Base-by-base conservation (phyloP, 1,140 invertebrate species). In the Stenopsyche tienmushanensis region DNA sequence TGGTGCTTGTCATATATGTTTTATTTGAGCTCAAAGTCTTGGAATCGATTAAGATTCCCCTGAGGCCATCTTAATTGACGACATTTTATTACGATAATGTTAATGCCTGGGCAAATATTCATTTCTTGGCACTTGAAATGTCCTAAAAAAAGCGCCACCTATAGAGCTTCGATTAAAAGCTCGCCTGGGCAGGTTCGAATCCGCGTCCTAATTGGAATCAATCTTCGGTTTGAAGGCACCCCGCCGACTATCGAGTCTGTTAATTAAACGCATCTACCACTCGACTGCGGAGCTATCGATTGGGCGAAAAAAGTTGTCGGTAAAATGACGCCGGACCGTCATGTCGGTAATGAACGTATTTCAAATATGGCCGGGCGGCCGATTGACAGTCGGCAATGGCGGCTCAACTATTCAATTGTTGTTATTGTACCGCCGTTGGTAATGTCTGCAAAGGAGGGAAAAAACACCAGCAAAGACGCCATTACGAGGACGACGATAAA, bases 311-410 rank as follows among this genome's bases (percentile, higher is more conserved):
- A 60, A 60, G 29, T 60, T 18, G 57, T 47, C 42, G 39, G 42
- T 20, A n/a, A 60, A 60, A 60, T 47, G 57, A 60, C 57, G 42
- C 41, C 42, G 10, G 26, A 29, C 53, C 7, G 18, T 39, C 17
- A 57, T 57, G 34, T 55, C 53, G 41, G 55, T 59, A 60, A 60
- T 47, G 57, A 60, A 29, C 57, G 57, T 13, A 44, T 29, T 60
- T 60, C 41, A 47, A 60, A 60, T 58, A 60, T 60, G 57, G 42
- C 57, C 57, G 57, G 24, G 9, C 34, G 54, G 54, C 54, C 18
- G 39, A 54, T 34, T 54, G 3, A 26, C 24, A 34, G 18, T 26
- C 52, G 13, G 24, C 52, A 54, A 47, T 54, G 23, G 18, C 52
- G 52, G 24, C 52, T 13, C 52, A 13, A 2, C 23, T 54, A 25